Evolutionary conservation across 1,140 invertebrate genomes (phyloP).

Genomic region (Megalopta genalis): DNA sequence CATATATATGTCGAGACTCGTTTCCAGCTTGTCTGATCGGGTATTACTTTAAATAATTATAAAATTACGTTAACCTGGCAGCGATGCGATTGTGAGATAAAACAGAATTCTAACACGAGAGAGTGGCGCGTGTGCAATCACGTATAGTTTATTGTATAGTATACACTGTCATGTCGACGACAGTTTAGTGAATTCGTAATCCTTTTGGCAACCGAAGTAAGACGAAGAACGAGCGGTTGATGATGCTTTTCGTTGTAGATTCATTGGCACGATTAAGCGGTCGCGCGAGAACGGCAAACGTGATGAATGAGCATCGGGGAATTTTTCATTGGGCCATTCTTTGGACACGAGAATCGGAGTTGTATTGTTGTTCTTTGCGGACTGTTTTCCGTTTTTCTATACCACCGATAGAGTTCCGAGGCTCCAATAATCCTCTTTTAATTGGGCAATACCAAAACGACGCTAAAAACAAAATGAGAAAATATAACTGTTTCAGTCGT

Average conservation of each 20-base stretch:
- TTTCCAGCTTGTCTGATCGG: constrained; percentile 78
- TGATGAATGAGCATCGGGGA: neutral
- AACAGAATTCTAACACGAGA: constrained; percentile 21
- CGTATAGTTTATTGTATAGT: constrained; percentile 55
- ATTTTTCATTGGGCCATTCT: neutral
- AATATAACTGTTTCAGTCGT: too few species aligned
- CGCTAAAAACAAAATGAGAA: too few species aligned
- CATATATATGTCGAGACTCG: constrained; percentile 71
- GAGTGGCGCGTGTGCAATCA: constrained; percentile 37
- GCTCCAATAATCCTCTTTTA: too few species aligned
- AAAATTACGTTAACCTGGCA: constrained; percentile 54
- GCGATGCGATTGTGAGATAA: constrained; percentile 54
- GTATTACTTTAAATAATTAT: constrained; percentile 63
- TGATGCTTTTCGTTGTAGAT: constrained; percentile 31
- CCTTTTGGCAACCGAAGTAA: neutral
- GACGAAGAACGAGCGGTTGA: neutral
- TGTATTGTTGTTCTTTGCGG: neutral
- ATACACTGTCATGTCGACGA: constrained; percentile 39
- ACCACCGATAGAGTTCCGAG: too few species aligned
- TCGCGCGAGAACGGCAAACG: neutral
- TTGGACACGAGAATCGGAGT: neutral
- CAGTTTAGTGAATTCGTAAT: constrained; percentile 14
- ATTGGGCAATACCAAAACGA: too few species aligned
- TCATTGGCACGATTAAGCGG: constrained; percentile 18
- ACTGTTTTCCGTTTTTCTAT: neutral